Conservation (phyloP, 2,888 invertebrate genomes). For the Tridacna gigas region DNA sequence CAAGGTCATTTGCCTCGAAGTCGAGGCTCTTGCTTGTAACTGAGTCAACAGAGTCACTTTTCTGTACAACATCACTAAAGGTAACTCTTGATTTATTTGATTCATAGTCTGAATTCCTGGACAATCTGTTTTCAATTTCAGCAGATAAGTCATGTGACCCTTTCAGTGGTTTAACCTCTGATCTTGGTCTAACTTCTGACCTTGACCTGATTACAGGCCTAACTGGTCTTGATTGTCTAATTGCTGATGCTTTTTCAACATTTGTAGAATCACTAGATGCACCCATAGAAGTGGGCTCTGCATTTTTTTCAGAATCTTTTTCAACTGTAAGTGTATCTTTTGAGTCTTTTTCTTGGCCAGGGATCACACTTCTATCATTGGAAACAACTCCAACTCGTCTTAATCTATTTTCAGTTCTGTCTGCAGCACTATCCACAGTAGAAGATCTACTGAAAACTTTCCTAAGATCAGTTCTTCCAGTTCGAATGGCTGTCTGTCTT, state of each 20-base stretch:
- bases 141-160: slow-evolving; percentile 57
- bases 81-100: slow-evolving; percentile 4
- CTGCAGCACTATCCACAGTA: slow-evolving; percentile 6
- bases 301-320: neutral
- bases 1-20: slow-evolving; percentile 3
- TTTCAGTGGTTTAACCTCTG: slow-evolving; percentile 49
- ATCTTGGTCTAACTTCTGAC: slow-evolving; percentile 51
- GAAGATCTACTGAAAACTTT: slow-evolving; percentile 26
- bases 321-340: neutral
- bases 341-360: slow-evolving; percentile 2
- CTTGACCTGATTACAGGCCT: slow-evolving; percentile 54
- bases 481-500: slow-evolving; percentile 52
- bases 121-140: slow-evolving; percentile 36
- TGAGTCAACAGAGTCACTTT: neutral
- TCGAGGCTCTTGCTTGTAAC: neutral
- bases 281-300: neutral
- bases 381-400: slow-evolving; percentile 36
- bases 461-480: slow-evolving; percentile 48
- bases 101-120: neutral
- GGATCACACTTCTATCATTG: slow-evolving; percentile 5
- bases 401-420: slow-evolving; percentile 17
- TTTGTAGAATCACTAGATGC: neutral
- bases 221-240: slow-evolving; percentile 14
- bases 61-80: slow-evolving; percentile 1
- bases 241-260: neutral